Conservation (phyloP, 2,797 vertebrate species). For the Percopsis omiscomaycus region DNA sequence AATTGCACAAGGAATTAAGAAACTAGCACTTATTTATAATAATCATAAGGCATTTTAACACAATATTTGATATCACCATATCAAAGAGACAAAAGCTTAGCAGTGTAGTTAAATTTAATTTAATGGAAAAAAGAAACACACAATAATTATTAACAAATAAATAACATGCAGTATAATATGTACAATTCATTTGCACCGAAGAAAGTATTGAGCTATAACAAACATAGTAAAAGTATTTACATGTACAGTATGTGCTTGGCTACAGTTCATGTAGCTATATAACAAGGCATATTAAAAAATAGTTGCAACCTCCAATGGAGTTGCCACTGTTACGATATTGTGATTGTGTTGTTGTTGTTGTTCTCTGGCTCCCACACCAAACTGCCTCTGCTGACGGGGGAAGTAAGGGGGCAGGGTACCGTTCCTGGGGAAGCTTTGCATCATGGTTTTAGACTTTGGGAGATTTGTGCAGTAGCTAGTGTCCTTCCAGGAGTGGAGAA, state of each 20-base stretch:
- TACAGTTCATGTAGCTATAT: background rate
- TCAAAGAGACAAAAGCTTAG: background rate
- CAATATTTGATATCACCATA: background rate
- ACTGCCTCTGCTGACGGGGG: constrained; percentile 39
- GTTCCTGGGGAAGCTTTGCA: constrained; percentile 68
- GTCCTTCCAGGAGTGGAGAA: constrained; percentile 62
- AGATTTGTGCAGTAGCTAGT: constrained; percentile 57
- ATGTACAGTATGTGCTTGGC: constrained; percentile 2
- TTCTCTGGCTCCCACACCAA: constrained; percentile 39
- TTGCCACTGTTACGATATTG: constrained; percentile 57
- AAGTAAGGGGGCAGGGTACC: constrained; percentile 62
- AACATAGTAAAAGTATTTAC: constrained; percentile 41
- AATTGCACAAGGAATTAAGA: background rate
- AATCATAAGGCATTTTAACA: too few relatives aligned
- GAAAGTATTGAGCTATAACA: constrained; percentile 12
- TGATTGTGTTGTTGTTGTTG: constrained; percentile 47
- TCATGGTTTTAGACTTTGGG: constrained; percentile 55
- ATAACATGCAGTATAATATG: constrained; percentile 7
- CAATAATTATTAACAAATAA: constrained; percentile 21
- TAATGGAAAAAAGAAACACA: constrained; percentile 38
- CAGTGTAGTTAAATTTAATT: constrained; percentile 19
- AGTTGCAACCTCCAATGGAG: constrained; percentile 73
- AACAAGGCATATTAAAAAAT: constrained; percentile 66
- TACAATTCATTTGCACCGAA: constrained; percentile 1
- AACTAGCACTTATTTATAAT: too few relatives aligned